Evolutionary conservation across 1,140 invertebrate genomes (phyloP).

Genomic region (Pogonomyrmex californicus): DNA sequence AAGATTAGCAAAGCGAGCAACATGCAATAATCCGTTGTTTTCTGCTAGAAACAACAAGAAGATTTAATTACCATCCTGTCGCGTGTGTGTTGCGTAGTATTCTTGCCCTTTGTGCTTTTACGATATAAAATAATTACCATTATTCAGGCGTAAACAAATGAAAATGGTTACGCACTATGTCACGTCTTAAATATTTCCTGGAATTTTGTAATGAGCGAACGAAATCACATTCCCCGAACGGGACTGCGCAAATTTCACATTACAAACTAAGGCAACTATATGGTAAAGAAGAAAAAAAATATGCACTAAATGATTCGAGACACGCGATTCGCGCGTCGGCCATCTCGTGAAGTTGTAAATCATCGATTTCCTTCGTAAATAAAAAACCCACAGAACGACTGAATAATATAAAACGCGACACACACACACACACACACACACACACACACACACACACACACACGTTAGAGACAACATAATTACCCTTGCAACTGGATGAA

Average conservation of each 20-base stretch:
- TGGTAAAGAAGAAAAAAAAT: neutral
- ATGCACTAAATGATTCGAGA: conserved; percentile 32
- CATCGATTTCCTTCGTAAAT: conserved; percentile 45
- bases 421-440: no score
- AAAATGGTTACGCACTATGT: neutral
- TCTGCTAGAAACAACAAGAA: neutral
- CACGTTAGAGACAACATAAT: conserved; percentile 6
- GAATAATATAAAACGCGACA: conserved; percentile 9
- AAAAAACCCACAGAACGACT: conserved; percentile 1
- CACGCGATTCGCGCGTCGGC: conserved; percentile 46
- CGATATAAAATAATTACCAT: neutral
- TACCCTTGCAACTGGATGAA: neutral
- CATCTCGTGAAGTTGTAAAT: conserved; percentile 16
- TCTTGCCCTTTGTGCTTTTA: neutral
- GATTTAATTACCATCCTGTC: neutral
- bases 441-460: no score
- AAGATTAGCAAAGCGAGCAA: neutral
- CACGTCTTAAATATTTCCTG: neutral
- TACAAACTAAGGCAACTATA: neutral
- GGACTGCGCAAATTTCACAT: conserved; percentile 14
- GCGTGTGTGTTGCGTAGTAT: neutral
- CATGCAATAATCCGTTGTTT: neutral
- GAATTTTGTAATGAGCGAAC: neutral
- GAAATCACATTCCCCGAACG: neutral
- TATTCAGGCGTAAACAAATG: neutral